phyloP scores from a whole-genome alignment of 2,113 vertebrate species.

The Tetrax tetrax region DNA sequence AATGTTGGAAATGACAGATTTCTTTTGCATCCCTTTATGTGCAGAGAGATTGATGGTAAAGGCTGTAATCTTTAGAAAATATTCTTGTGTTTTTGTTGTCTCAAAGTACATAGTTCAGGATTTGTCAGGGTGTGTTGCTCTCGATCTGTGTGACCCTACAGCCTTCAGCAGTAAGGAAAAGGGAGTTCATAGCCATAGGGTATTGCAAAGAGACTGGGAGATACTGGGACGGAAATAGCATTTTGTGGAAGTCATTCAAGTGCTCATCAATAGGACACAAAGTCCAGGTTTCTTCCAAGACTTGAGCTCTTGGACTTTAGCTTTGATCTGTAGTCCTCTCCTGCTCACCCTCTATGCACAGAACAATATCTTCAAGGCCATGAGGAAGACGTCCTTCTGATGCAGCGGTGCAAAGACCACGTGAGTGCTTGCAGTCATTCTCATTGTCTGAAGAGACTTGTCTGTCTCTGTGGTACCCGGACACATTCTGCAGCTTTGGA shows the following conservation, averaged over 20 bases:
- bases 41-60: neutral
- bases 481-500: neutral
- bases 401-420: fast-evolving
- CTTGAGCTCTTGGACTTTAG: neutral
- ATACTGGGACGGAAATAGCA: neutral
- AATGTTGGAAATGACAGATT: neutral
- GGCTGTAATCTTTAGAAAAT: neutral
- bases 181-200: neutral
- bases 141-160: neutral
- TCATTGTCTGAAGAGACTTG: neutral
- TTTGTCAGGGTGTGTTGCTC: neutral
- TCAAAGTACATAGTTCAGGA: neutral
- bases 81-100: neutral
- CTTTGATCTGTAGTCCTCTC: neutral
- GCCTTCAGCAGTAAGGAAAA: neutral
- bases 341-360: neutral
- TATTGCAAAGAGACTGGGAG: neutral
- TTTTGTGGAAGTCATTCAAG: neutral
- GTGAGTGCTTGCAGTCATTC: fast-evolving
- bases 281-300: neutral
- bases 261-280: neutral
- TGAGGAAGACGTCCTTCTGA: neutral
- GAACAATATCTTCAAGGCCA: neutral
- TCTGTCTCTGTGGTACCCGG: neutral
- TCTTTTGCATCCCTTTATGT: neutral